Evolutionary conservation across 2,113 vertebrate genomes (phyloP).

Genomic region (Aleadryas rufinucha): DNA sequence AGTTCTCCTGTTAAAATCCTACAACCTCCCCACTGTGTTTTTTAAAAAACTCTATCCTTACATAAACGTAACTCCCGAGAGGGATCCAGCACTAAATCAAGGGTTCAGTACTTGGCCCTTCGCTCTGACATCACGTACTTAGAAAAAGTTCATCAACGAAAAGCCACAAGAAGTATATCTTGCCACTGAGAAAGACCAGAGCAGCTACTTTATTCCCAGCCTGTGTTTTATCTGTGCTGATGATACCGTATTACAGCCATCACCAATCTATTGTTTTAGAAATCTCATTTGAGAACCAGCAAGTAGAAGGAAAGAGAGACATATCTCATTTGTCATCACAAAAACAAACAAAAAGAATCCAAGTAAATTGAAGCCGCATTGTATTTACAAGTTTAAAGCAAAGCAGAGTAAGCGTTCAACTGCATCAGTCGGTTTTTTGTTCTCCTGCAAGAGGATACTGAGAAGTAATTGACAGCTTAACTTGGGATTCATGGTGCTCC

Average conservation of each 20-base stretch:
- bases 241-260: fast-evolving
- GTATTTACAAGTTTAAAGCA: background rate
- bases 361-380: background rate
- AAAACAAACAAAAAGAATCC: background rate
- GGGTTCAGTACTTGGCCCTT: background rate
- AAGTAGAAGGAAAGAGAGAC: background rate
- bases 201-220: background rate
- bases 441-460: background rate
- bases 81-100: background rate
- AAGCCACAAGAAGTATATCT: background rate
- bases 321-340: background rate
- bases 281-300: background rate
- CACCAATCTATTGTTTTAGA: background rate
- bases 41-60: background rate
- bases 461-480: background rate
- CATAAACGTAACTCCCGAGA: background rate
- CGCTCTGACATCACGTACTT: background rate
- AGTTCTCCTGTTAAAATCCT: background rate
- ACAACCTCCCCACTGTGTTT: background rate
- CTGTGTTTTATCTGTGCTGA: background rate
- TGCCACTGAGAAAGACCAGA: background rate
- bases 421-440: background rate
- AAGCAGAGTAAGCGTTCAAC: background rate
- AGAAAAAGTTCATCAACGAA: background rate
- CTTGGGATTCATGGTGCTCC: background rate